Evolutionary conservation across 2,113 vertebrate species (phyloP), one percentile per base, ranked within the genome.

Genomic region (Emydocephalus ijimae): DNA sequence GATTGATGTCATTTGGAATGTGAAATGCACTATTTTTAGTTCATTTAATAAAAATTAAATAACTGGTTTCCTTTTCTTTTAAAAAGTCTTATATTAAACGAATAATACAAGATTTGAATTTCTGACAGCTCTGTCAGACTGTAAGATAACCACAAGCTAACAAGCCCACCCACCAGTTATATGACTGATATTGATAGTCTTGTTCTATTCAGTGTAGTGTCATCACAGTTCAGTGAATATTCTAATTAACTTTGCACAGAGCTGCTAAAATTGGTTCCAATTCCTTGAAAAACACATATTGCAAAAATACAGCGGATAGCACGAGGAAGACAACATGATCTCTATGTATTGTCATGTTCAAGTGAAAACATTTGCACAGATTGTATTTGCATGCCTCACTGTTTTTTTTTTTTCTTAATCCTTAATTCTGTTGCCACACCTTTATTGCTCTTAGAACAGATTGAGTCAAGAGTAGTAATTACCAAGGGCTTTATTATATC

Each of bases 401-500:
- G 24, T n/a, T 90, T 92, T 93, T 50, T 93, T 93, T 39, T 50
- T 92, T 94, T 85, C 54, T 48, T 87, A 96, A 91, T 89, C 57
- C 55, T 88, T 95, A 69, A 91, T 95, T 96, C 61, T 95, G 21
- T 94, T 96, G 91, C 61, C 89, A 91, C 54, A 91, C 93, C 92
- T 95, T 96, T 94, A 87, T 45, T 91, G 91, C 91, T 85, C 74
- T 91, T 29, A 94, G 88, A 95, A 61, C 93, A 97, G 94, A 95
- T 93, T 96, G 91, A 95, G 48, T 92, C 85, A 92, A 85, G 90
- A 52, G 39, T 23, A 95, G 55, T 93, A 94, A 97, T 97, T 96
- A 89, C 91, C 91, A 91, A 43, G 54, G 45, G 34, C 55, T 96
- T 96, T 88, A 74, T 95, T 96, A 94, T 4, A 92, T 90, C 91